Percentiles rank a stretch among this genome's conserved stretches.
Conservation (phyloP, 1,140 invertebrate species). For the Ceratina japonica region DNA sequence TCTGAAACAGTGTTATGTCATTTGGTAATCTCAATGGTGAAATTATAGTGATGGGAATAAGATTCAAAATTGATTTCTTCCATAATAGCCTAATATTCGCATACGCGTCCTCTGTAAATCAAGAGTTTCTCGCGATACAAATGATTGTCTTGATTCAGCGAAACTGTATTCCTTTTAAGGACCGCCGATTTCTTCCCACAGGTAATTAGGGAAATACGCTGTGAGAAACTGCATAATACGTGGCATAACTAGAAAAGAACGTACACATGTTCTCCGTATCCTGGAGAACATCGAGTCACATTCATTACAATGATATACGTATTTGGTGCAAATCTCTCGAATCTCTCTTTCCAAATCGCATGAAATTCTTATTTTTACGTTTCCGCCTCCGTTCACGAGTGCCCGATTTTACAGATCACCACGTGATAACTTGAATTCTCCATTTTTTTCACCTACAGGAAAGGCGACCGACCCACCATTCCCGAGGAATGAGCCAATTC, state of each 20-base stretch:
- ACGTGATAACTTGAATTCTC: not conserved
- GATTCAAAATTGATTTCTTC: no score
- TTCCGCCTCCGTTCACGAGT: not conserved
- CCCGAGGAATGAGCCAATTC: constrained; percentile 48
- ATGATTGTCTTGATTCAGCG: not conserved
- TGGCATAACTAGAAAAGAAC: not conserved
- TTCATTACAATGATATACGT: no score
- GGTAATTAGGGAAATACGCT: not conserved
- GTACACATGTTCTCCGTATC: not conserved
- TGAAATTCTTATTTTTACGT: not conserved
- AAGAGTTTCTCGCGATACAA: constrained; percentile 3
- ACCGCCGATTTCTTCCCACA: not conserved
- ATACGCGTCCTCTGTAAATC: not conserved
- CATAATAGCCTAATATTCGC: no score
- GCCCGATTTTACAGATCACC: not conserved
- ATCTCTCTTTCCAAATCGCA: not conserved
- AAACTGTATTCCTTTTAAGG: not conserved
- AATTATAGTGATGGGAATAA: no score
- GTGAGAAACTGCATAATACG: not conserved
- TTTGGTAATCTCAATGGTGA: no score
- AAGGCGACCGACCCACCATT: not conserved
- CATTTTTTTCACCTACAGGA: not conserved
- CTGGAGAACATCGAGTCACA: no score
- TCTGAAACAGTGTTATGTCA: no score
- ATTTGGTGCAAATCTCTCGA: not conserved